Evolutionary conservation across 2,888 invertebrate species (phyloP).

Genomic region (Tyria jacobaeae): DNA sequence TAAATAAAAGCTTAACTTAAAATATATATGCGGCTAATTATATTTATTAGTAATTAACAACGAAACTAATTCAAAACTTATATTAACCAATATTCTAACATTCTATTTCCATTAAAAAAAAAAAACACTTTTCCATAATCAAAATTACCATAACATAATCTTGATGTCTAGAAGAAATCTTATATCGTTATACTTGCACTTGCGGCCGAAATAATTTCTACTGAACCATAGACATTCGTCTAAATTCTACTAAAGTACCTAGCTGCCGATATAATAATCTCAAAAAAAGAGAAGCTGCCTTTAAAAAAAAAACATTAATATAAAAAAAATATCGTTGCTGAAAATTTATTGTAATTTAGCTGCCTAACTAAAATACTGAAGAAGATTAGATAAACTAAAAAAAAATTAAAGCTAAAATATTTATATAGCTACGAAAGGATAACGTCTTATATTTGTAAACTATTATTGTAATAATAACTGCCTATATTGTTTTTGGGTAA

Average conservation of each 20-base stretch:
- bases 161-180: conserved; percentile 10
- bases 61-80: neutral
- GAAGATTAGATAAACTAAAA: too few relatives aligned
- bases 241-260: neutral
- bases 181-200: conserved; percentile 45
- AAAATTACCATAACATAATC: conserved; percentile 14
- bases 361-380: conserved; percentile 30
- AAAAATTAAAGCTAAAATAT: conserved; percentile 17
- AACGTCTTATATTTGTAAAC: conserved; percentile 5
- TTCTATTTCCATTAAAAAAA: conserved; percentile 21
- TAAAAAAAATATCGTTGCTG: neutral
- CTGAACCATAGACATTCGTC: conserved; percentile 14
- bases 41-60: conserved; percentile 26
- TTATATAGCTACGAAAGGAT: conserved; percentile 14
- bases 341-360: conserved; percentile 22
- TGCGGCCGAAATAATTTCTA: conserved; percentile 43
- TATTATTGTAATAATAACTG: conserved; percentile 11
- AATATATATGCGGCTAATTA: conserved; percentile 8
- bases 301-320: neutral
- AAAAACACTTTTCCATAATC: conserved; percentile 5
- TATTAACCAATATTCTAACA: conserved; percentile 22
- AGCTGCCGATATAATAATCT: conserved; percentile 14
- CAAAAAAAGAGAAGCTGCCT: conserved; percentile 7
- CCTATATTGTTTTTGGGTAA: conserved; percentile 14
- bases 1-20: conserved; percentile 27